These are phyloP conservation scores for Prinia subflava DNA, from an alignment of 2,113 vertebrate species.

Conservation along the genomic window DNA sequence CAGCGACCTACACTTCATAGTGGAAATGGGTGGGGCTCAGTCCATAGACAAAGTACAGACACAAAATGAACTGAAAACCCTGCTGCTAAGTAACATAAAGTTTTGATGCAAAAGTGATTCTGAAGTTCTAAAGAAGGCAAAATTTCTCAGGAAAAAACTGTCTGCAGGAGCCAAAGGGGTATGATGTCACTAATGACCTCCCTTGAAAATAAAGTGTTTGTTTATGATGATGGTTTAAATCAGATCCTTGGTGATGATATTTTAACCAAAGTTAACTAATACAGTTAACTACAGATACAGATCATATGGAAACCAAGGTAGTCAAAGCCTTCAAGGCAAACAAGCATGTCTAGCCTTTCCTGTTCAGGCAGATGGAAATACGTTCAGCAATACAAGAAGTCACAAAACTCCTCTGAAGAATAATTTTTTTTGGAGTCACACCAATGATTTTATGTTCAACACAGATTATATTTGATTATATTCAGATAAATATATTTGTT, in stretches of 20 bases:
- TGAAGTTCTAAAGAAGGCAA: not conserved
- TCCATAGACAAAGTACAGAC: not conserved
- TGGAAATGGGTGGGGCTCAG: constrained; percentile 9
- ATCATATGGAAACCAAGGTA: not conserved
- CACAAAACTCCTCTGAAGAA: not conserved
- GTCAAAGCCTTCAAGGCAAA: not conserved
- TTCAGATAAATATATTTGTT: not conserved
- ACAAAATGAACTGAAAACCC: not conserved
- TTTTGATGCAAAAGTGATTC: not conserved
- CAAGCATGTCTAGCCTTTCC: not conserved
- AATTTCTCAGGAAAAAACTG: not conserved
- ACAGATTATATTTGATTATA: not conserved
- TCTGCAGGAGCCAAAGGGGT: not conserved
- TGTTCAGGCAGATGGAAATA: not conserved
- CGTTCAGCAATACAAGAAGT: not conserved
- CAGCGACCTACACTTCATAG: not conserved
- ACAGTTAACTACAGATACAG: not conserved
- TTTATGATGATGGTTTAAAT: not conserved
- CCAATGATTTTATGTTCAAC: not conserved
- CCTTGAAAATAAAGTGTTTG: not conserved
- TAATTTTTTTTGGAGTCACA: not conserved
- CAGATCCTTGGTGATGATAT: not conserved
- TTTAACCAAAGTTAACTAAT: not conserved
- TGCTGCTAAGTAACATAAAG: not conserved
- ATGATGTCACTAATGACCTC: not conserved